Evolutionary conservation across 2,113 vertebrate genomes (phyloP).

Genomic region (Thamnophis sirtalis): DNA sequence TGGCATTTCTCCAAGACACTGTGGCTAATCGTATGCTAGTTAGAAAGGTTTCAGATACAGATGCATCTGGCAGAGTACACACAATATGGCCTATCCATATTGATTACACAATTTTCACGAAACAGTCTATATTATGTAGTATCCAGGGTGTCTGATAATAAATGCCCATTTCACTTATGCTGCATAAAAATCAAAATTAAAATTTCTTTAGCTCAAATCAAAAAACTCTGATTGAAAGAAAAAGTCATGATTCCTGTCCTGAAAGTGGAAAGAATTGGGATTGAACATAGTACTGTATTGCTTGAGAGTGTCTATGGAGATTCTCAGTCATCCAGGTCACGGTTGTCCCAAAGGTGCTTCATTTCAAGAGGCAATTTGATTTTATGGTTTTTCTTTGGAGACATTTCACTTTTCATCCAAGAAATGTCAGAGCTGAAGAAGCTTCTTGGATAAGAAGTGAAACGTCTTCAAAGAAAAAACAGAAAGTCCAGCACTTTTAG

Average conservation of each 20-base stretch:
- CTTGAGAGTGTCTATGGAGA: neutral
- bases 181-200: neutral
- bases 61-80: neutral
- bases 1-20: neutral
- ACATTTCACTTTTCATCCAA: no score
- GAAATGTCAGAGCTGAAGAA: no score
- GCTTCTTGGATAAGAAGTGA: no score
- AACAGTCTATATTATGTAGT: neutral
- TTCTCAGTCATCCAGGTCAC: no score
- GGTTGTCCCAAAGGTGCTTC: no score
- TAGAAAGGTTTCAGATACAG: neutral
- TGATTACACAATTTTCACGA: neutral
- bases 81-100: neutral
- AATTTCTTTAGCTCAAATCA: neutral
- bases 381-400: no score
- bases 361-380: no score
- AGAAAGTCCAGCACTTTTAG: no score
- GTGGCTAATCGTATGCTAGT: neutral
- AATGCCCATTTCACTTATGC: neutral
- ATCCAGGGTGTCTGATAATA: neutral
- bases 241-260: neutral
- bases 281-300: neutral
- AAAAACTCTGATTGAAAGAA: neutral
- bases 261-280: neutral
- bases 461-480: no score